Conservation (phyloP, 1,140 invertebrate species). For the Venustaconcha ellipsiformis region DNA sequence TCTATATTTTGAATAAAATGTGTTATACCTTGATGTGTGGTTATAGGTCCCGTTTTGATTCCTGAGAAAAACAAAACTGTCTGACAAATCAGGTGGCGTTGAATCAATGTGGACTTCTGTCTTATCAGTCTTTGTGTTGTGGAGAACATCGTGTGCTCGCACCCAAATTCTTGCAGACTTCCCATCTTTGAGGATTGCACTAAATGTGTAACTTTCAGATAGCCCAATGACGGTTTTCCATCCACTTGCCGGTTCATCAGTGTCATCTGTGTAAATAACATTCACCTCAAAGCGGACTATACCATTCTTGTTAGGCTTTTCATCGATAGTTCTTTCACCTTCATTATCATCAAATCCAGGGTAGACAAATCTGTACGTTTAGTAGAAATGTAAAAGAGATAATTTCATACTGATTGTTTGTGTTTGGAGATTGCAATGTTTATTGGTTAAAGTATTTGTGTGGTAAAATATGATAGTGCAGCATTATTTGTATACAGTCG, state of each 20-base stretch:
- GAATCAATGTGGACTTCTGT: conserved; percentile 11
- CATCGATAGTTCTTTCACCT: conserved; percentile 2
- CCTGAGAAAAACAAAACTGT: not conserved
- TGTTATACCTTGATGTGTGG: not conserved
- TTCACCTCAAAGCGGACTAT: conserved; percentile 21
- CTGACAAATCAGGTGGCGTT: not conserved
- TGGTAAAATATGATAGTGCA: too few relatives aligned
- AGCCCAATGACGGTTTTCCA: not conserved
- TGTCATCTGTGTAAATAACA: not conserved
- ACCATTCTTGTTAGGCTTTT: conserved; percentile 15
- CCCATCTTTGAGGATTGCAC: not conserved
- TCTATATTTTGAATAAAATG: too few relatives aligned
- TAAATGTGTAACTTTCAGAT: not conserved
- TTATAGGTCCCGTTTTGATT: not conserved
- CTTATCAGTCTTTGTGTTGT: conserved; percentile 9
- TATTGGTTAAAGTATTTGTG: too few relatives aligned
- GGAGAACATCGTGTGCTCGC: conserved; percentile 11
- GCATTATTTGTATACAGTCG: too few relatives aligned
- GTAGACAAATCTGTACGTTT: conserved; percentile 10
- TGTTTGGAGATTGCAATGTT: too few relatives aligned
- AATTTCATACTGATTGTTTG: too few relatives aligned
- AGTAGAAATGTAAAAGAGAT: too few relatives aligned
- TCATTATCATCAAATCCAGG: conserved; percentile 10
- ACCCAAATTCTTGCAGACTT: conserved; percentile 5
- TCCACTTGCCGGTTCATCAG: not conserved